phyloP scores from a whole-genome alignment of 2,888 invertebrate genomes.

The Anoncus sp. region DNA sequence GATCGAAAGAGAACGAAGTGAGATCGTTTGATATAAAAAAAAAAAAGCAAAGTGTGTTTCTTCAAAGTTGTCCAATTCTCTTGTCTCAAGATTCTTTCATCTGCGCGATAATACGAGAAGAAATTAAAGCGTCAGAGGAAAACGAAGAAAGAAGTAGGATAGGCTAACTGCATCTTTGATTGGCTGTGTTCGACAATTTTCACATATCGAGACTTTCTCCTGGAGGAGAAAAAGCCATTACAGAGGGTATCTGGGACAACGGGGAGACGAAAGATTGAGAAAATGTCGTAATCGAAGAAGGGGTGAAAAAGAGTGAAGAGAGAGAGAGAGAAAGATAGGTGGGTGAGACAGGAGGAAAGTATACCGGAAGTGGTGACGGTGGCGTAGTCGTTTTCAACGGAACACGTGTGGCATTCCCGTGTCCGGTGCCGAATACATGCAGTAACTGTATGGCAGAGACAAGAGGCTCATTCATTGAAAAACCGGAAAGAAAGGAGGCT shows the following conservation, averaged over 20 bases:
- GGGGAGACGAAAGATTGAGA: neutral
- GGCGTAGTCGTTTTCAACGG: slow-evolving; percentile 31
- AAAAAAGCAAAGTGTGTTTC: slow-evolving; percentile 52
- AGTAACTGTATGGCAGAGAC: neutral
- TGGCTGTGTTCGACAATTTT: neutral
- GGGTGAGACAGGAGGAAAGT: slow-evolving; percentile 26
- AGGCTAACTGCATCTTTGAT: no score
- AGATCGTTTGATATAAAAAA: neutral
- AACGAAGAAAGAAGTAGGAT: no score
- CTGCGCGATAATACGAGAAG: neutral
- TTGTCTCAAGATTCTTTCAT: neutral
- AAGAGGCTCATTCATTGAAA: slow-evolving; percentile 33
- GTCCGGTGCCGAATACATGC: slow-evolving; percentile 27
- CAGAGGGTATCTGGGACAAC: neutral
- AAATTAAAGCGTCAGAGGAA: no score
- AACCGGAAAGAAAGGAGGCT: slow-evolving; percentile 44
- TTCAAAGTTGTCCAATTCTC: neutral
- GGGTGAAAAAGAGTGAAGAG: slow-evolving; percentile 26
- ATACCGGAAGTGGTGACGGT: slow-evolving; percentile 54
- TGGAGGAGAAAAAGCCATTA: neutral
- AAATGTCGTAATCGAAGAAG: slow-evolving; percentile 25
- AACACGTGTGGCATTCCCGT: slow-evolving; percentile 32
- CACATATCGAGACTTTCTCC: neutral
- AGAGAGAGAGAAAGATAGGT: slow-evolving; percentile 13
- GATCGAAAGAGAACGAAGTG: neutral